phyloP scores from a whole-genome alignment of 1,140 invertebrate genomes.

The Zaprionus davidi region DNA sequence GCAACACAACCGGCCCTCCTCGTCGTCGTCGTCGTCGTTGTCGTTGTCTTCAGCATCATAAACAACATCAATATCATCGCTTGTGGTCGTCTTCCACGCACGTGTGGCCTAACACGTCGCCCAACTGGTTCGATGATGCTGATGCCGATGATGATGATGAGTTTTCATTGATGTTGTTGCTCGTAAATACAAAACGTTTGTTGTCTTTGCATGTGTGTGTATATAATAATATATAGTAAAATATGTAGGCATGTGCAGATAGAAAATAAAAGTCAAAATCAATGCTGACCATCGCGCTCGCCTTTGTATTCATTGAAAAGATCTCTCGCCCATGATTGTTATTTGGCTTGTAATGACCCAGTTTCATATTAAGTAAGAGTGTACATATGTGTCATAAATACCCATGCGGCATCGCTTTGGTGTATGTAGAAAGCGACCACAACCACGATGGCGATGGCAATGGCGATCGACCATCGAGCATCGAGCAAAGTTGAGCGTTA shows the following conservation, averaged over 20 bases:
- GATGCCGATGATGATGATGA: constrained; percentile 36
- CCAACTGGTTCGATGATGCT: constrained; percentile 58
- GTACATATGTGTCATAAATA: constrained; percentile 62
- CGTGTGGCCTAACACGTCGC: constrained; percentile 45
- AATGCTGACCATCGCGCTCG: constrained; percentile 56
- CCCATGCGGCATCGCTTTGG: constrained; percentile 4
- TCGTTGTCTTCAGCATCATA: constrained; percentile 24
- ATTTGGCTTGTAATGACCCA: constrained; percentile 72
- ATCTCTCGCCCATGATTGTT: constrained; percentile 22
- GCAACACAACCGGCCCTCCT: constrained; percentile 20
- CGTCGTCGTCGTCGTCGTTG: constrained; percentile 13
- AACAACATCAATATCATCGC: constrained; percentile 12
- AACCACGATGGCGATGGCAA: constrained; percentile 8
- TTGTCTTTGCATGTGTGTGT: background rate
- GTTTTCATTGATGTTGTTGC: constrained; percentile 48
- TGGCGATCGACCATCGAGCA: constrained; percentile 57
- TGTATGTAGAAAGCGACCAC: constrained; percentile 7
- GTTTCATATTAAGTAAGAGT: constrained; percentile 66
- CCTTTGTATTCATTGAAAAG: constrained; percentile 59
- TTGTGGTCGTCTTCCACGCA: constrained; percentile 35
- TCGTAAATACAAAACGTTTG: constrained; percentile 51
- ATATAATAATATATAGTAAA: background rate
- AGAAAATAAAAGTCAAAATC: constrained; percentile 14
- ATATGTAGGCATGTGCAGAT: constrained; percentile 1
- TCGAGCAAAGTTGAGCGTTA: constrained; percentile 50